phyloP scores from a whole-genome alignment of 1,140 invertebrate species.

The Lasaia peninsularis region DNA sequence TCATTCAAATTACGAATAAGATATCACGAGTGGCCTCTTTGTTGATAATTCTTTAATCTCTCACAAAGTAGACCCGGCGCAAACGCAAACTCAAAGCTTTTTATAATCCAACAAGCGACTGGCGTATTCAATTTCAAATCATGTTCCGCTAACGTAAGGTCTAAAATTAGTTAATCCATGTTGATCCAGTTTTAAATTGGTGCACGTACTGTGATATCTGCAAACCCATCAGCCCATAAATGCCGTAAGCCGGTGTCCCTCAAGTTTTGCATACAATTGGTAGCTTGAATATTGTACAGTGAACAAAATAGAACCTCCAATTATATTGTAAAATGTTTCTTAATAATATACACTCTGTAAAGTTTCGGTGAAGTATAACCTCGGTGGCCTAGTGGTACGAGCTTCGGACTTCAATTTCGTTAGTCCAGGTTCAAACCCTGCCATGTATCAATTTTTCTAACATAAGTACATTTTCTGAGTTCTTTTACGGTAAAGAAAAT shows the following conservation, averaged over 20 bases:
- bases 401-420: too few relatives aligned
- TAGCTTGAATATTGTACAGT: background rate
- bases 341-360: too few relatives aligned
- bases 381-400: too few relatives aligned
- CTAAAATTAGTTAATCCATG: background rate
- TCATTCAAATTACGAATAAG: too few relatives aligned
- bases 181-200: conserved; percentile 19
- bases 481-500: too few relatives aligned
- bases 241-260: conserved; percentile 13
- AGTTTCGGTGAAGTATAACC: too few relatives aligned
- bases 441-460: too few relatives aligned
- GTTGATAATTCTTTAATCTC: background rate
- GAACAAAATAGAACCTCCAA: background rate
- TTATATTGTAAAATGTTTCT: background rate
- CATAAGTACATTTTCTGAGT: too few relatives aligned
- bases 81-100: background rate
- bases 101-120: background rate
- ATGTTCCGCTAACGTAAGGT: background rate
- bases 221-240: conserved; percentile 21
- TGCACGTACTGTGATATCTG: conserved; percentile 24
- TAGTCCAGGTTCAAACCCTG: too few relatives aligned
- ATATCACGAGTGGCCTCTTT: background rate
- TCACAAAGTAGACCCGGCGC: background rate
- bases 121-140: conserved; percentile 1
- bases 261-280: conserved; percentile 19